Evolutionary conservation across 1,140 invertebrate genomes (phyloP), one percentile per base, ranked within the genome.

Genomic region (Eulimnadia texana): DNA sequence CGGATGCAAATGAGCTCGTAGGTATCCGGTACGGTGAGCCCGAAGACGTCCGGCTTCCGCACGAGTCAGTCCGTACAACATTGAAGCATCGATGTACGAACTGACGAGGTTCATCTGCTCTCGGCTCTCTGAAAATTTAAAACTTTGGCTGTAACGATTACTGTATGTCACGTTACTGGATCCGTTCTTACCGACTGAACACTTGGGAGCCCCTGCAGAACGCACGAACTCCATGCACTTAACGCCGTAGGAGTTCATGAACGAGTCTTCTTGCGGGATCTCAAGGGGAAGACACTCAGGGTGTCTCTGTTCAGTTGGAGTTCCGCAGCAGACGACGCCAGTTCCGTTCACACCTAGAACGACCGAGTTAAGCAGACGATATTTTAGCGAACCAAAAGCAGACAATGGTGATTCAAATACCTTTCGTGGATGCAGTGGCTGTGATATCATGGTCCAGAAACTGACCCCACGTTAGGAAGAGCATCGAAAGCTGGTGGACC

Each of bases 361-460:
- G 9, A 50, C 22, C 1, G 24, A 51, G 3, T 25, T n/a, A 51
- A n/a, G 28, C 20, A 22, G n/a, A n/a, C n/a, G n/a, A n/a, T n/a
- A n/a, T n/a, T n/a, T n/a, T n/a, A n/a, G 10, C 25, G 3, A 2
- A 53, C 22, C 10, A 53, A 53, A 10, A 23, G 22, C 51, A 10
- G 10, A 23, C 25, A 53, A 53, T 13, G 25, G 25, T 9, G 25
- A 20, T 33, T 20, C 16, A n/a, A 27, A 63, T 67, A 68, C 82
- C 81, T 66, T 84, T 81, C 64, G 79, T 88, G 2, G 87, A 68
- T 0, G 86, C 87, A 0, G 88, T 91, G 1, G 85, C 84, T 0
- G 86, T 90, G 24, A 98, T 82, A 68, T 98, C 95, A 68, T 98
- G 95, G 72, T 98, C 94, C 16, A 97, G 67, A 72, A 98, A 97